Evolutionary conservation across 2,113 vertebrate genomes (phyloP), one percentile per base, ranked within the genome.

Genomic region (Toxotes jaculatrix): DNA sequence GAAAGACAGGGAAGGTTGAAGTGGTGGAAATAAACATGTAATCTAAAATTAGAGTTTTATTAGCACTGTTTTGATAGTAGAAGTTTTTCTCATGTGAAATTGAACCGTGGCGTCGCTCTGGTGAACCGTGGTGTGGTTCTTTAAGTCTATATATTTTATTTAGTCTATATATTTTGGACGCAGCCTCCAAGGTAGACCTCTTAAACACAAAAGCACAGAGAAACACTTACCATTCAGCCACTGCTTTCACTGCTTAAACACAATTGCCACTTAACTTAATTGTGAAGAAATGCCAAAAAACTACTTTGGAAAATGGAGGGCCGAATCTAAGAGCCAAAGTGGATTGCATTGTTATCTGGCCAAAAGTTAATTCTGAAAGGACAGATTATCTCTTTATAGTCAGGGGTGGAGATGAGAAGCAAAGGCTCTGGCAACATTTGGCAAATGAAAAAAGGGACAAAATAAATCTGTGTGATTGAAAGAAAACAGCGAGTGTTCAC

Each of bases 261-360:
- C 31, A 49, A 32, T 32, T 0, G 23, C 53, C 61, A 65, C 61
- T 84, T 84, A 74, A 74, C 31, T 8, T 68, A 16, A 84, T 84
- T 84, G 40, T 67, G n/a, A 68, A 45, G 34, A 62, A 19, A 67
- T 21, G 69, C 75, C 75, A 79, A 62, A 61, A 56, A 27, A 9
- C 5, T 38, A 74, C 75, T 79, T 45, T 2, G 2, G 74, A 45
- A 36, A 74, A 45, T 55, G 11, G 23, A 68, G n/a, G 69, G 43
- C 55, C 32, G 27, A 68, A n/a, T 11, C 10, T 43, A 8, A 59
- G 55, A 56, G 42, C 40, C 34, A 60, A 65, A 77, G 23, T 77
- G 43, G 61, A 83, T 77, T 42, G 23, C 3, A 65, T 6, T 34
- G 42, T 60, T 51, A 36, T 72, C 74, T 56, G 32, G 40, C 47